These are phyloP conservation scores for Cosmopolites sordidus DNA, from an alignment of 2,888 invertebrate species.

Conservation along the genomic window DNA sequence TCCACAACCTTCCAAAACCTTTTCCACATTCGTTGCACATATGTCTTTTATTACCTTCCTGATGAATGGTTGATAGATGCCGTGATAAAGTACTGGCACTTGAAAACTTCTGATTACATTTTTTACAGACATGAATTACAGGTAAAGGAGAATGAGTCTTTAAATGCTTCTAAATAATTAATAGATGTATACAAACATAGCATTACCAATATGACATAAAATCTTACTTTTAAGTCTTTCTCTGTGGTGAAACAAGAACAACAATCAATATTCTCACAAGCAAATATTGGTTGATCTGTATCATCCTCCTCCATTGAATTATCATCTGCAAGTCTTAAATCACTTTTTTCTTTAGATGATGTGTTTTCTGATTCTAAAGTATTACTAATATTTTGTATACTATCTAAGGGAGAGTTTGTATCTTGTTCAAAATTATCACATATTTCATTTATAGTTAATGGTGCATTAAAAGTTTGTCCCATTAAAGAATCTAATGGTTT, in stretches of 20 bases:
- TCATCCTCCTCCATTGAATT: conserved; percentile 38
- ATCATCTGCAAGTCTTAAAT: background rate
- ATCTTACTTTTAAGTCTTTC: conserved; percentile 42
- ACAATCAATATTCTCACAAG: conserved; percentile 43
- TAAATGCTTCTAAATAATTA: background rate
- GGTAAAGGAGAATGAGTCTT: background rate
- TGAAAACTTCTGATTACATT: conserved; percentile 47
- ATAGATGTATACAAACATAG: background rate
- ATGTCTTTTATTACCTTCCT: conserved; percentile 43
- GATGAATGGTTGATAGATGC: conserved; percentile 40
- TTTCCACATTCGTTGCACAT: conserved; percentile 48
- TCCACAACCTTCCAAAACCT: conserved; percentile 37
- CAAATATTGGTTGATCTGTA: conserved; percentile 45
- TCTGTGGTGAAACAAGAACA: conserved; percentile 43
- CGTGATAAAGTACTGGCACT: conserved; percentile 48
- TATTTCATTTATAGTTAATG: conserved; percentile 11
- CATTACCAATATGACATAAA: background rate
- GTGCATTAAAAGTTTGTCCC: conserved; percentile 1
- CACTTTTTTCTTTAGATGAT: conserved; percentile 1
- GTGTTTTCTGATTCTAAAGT: background rate
- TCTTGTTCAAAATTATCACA: conserved; percentile 1
- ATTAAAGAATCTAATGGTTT: conserved; percentile 26
- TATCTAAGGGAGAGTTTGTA: background rate
- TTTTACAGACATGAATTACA: conserved; percentile 35
- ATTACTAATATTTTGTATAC: background rate